Percentiles rank a stretch among this genome's conserved stretches.
These are phyloP conservation scores for Xyliphius kryptos DNA, from an alignment of 2,113 vertebrate genomes.

Conservation along the genomic window DNA sequence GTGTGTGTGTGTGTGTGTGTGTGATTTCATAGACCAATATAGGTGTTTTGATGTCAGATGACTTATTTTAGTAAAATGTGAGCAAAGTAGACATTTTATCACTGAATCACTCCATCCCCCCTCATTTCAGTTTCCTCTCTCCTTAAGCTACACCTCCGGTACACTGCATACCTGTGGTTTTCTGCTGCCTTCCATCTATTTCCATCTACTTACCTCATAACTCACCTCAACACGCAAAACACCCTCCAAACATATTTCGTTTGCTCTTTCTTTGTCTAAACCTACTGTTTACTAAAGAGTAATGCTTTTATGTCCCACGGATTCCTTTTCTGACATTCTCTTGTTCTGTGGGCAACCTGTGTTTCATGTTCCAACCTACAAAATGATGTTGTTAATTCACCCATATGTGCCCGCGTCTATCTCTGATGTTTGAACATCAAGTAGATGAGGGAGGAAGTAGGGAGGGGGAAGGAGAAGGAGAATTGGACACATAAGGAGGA, in stretches of 20 bases:
- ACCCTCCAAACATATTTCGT: too few relatives aligned
- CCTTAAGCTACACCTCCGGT: constrained; percentile 38
- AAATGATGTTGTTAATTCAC: constrained; percentile 49
- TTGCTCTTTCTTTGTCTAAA: too few relatives aligned
- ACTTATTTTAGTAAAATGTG: too few relatives aligned
- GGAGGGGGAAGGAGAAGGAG: neutral
- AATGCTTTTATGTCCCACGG: too few relatives aligned
- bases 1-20: too few relatives aligned
- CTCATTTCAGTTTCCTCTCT: constrained; percentile 9
- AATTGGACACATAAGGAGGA: constrained; percentile 33
- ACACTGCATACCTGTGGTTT: constrained; percentile 72
- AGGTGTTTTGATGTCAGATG: too few relatives aligned
- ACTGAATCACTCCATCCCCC: too few relatives aligned
- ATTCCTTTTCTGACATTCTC: too few relatives aligned
- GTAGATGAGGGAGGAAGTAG: constrained; percentile 39
- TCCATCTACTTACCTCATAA: constrained; percentile 25
- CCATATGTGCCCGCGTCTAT: constrained; percentile 48
- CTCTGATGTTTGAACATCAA: constrained; percentile 62
- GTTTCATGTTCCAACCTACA: constrained; percentile 9
- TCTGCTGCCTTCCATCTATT: constrained; percentile 45
- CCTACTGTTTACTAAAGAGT: too few relatives aligned
- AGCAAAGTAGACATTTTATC: too few relatives aligned
- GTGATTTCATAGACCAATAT: neutral
- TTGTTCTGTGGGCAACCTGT: too few relatives aligned
- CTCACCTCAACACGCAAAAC: too few relatives aligned